Percentiles rank a stretch among this genome's conserved stretches.
Evolutionary conservation across 1,140 invertebrate genomes (phyloP).

Genomic region (Procambarus clarkii): DNA sequence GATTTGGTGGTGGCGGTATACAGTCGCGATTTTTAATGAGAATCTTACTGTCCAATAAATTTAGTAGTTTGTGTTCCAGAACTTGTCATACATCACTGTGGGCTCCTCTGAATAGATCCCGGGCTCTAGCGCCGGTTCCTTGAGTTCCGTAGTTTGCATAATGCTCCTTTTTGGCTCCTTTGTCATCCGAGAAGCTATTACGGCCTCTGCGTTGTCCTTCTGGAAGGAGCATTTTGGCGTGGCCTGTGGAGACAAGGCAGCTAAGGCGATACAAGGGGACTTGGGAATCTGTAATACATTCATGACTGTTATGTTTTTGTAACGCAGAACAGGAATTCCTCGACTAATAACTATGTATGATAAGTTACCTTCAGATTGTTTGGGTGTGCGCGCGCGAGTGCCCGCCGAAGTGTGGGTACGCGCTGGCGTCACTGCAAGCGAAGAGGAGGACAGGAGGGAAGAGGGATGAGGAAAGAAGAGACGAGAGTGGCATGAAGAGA

Average conservation of each 20-base stretch:
- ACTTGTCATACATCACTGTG: constrained; percentile 35
- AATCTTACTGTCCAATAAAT: constrained; percentile 39
- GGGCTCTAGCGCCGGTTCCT: constrained; percentile 28
- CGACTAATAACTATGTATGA: constrained; percentile 23
- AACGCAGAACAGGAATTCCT: not conserved
- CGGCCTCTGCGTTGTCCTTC: not conserved
- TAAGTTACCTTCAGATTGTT: not conserved
- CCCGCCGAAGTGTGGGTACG: too few species aligned
- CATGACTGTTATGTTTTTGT: constrained; percentile 28
- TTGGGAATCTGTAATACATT: constrained; percentile 16
- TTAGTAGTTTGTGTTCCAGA: constrained; percentile 49
- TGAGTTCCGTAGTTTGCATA: constrained; percentile 48
- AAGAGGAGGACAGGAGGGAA: not conserved
- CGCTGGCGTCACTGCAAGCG: too few species aligned
- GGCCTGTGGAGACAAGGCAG: not conserved
- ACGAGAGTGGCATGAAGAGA: not conserved
- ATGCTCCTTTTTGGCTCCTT: constrained; percentile 11
- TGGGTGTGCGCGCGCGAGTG: not conserved
- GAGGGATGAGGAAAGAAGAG: not conserved
- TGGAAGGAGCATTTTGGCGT: not conserved
- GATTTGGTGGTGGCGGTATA: not conserved
- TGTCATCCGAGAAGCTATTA: not conserved
- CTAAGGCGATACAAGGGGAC: not conserved
- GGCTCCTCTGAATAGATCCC: constrained; percentile 34
- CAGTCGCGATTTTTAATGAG: constrained; percentile 34